phyloP scores from a whole-genome alignment of 1,140 invertebrate genomes.

The Matsumurasca onukii region DNA sequence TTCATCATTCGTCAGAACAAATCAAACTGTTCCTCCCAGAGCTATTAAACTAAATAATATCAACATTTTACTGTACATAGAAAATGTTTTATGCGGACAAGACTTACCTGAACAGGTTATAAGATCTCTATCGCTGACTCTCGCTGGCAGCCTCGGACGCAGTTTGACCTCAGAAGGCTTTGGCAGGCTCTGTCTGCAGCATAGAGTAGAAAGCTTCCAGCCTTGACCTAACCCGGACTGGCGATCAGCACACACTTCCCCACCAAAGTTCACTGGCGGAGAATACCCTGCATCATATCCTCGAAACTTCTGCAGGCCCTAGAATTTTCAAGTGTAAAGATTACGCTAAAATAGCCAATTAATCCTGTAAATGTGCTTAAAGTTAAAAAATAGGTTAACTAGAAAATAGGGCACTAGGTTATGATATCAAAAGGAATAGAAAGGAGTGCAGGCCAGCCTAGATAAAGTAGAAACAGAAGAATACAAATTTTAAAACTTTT shows the following conservation, averaged over 20 bases:
- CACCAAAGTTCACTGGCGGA: constrained; percentile 96
- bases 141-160: constrained; percentile 86
- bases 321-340: constrained; percentile 44
- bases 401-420: neutral
- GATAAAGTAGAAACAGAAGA: too few relatives aligned
- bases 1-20: neutral
- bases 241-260: constrained; percentile 97
- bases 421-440: too few relatives aligned
- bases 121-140: constrained; percentile 93
- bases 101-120: constrained; percentile 89
- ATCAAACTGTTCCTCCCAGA: too few relatives aligned
- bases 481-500: neutral
- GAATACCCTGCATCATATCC: constrained; percentile 89
- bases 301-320: constrained; percentile 93
- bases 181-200: constrained; percentile 89
- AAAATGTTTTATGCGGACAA: constrained; percentile 9
- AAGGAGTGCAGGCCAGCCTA: too few relatives aligned
- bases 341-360: constrained; percentile 3
- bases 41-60: constrained; percentile 19
- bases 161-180: constrained; percentile 96
- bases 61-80: too few relatives aligned
- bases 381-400: neutral
- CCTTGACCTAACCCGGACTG: constrained; percentile 97
- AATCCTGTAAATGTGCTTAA: neutral
- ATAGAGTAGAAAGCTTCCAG: constrained; percentile 92